Evolutionary conservation across 2,113 vertebrate species (phyloP).

Genomic region (Dasyprocta punctata): DNA sequence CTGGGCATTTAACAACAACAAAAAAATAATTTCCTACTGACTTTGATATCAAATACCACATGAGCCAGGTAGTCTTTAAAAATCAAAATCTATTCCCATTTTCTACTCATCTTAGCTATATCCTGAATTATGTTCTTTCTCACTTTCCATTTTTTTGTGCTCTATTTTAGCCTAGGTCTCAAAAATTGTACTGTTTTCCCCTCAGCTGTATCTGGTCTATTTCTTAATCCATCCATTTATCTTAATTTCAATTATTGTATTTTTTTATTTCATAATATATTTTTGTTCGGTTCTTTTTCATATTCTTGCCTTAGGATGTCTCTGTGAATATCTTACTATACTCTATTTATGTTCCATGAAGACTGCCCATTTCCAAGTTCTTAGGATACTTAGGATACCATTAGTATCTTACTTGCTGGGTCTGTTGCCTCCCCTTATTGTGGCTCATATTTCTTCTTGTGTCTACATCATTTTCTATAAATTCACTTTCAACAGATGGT

Average conservation of each 20-base stretch:
- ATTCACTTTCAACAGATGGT: not conserved
- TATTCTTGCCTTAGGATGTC: not conserved
- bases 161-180: not conserved
- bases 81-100: not conserved
- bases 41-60: not conserved
- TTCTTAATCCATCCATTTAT: not conserved
- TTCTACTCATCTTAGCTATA: not conserved
- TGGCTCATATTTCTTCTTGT: not conserved
- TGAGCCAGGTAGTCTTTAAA: not conserved
- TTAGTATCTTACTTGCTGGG: not conserved
- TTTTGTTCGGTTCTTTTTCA: not conserved
- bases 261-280: not conserved
- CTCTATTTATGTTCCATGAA: not conserved
- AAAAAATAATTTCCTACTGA: not conserved
- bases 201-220: not conserved
- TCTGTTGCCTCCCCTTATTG: not conserved
- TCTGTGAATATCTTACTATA: conserved; percentile 38
- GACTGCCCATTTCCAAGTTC: not conserved
- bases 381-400: not conserved
- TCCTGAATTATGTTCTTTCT: not conserved
- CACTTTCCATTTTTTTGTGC: not conserved
- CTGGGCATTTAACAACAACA: not conserved
- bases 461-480: not conserved
- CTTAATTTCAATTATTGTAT: conserved; percentile 6
- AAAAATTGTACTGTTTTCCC: not conserved